phyloP scores from a whole-genome alignment of 2,797 vertebrate species.

The Dendrocincla tyrannina region DNA sequence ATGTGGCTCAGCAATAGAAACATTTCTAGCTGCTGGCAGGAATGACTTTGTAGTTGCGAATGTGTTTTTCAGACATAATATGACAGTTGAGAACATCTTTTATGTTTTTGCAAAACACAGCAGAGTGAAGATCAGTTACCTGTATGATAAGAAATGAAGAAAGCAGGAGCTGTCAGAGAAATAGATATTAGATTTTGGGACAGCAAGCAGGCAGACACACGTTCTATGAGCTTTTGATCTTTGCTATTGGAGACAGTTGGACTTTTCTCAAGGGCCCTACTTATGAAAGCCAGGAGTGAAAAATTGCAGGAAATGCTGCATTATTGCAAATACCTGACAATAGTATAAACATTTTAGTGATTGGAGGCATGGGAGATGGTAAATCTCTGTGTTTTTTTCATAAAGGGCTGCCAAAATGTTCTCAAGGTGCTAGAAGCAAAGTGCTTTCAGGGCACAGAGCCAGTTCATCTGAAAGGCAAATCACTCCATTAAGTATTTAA shows the following conservation, averaged over 20 bases:
- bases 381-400: not conserved
- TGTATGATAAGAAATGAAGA: not conserved
- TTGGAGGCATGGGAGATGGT: not conserved
- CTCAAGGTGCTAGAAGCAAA: conserved; percentile 5
- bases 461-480: conserved; percentile 30
- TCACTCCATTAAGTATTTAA: conserved; percentile 17
- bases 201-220: not conserved
- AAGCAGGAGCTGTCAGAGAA: not conserved
- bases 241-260: not conserved
- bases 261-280: not conserved
- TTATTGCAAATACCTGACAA: not conserved
- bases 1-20: not conserved
- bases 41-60: not conserved
- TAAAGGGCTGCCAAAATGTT: not conserved
- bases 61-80: not conserved
- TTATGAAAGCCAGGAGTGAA: not conserved
- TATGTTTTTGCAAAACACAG: not conserved
- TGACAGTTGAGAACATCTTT: not conserved
- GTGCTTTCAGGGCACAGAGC: conserved; percentile 34
- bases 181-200: not conserved
- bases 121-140: not conserved
- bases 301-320: not conserved
- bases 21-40: not conserved
- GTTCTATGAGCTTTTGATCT: not conserved
- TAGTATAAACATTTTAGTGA: not conserved